Percentiles rank a stretch among this genome's conserved stretches.
Conservation (phyloP, 2,888 invertebrate species). For the Mesorhabditis spiculigera region DNA sequence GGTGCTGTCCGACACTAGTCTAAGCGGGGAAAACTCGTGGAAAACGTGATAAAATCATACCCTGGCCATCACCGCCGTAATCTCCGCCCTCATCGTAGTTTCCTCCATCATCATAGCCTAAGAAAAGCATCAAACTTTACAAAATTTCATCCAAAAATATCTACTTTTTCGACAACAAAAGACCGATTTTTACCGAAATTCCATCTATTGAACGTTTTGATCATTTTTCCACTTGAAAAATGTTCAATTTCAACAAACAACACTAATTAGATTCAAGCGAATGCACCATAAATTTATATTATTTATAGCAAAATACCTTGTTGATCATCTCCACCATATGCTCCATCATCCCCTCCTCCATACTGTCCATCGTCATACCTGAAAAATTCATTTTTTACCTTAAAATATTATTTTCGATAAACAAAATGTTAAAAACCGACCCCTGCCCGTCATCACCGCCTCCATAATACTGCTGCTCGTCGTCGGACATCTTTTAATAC, state of each 20-base stretch:
- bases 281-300: too few species aligned
- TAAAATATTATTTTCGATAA: slow-evolving; percentile 8
- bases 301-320: slow-evolving; percentile 10
- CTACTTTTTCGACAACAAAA: too few species aligned
- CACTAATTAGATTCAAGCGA: too few species aligned
- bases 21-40: too few species aligned
- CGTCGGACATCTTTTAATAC: slow-evolving; percentile 12
- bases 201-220: neutral
- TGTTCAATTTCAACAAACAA: too few species aligned
- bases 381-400: neutral
- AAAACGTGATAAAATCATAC: too few species aligned
- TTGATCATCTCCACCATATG: slow-evolving; percentile 12
- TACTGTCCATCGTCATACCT: slow-evolving; percentile 9
- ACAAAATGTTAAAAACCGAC: neutral
- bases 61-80: too few species aligned
- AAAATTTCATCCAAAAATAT: too few species aligned
- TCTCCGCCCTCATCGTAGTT: slow-evolving; percentile 11
- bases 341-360: slow-evolving; percentile 15
- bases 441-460: slow-evolving; percentile 10
- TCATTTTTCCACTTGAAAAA: too few species aligned
- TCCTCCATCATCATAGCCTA: slow-evolving; percentile 14
- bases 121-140: too few species aligned
- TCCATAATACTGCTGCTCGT: slow-evolving; percentile 18
- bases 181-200: neutral
- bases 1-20: too few species aligned